Evolutionary conservation across 2,797 vertebrate species (phyloP), one percentile per base, ranked within the genome.

Genomic region (Dromococcyx pavoninus): DNA sequence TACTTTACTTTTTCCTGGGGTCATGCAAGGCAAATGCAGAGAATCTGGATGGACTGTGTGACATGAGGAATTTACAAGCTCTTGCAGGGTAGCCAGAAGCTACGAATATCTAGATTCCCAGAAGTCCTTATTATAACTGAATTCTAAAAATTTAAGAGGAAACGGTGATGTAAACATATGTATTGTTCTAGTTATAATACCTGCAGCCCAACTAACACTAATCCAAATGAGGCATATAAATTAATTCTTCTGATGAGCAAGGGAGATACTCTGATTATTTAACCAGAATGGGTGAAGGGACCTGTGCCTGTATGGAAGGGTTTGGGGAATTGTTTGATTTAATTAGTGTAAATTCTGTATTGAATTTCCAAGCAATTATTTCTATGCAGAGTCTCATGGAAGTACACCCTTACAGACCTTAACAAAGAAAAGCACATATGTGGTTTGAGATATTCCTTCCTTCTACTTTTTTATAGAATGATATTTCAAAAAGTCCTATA

Each of bases 121-220:
- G 32, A 91, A 93, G 95, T 88, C 83, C 74, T 64, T 87, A 94
- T 95, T 95, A 92, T 87, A 79, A 74, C 74, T 32, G 74, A 90
- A 93, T 76, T 82, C 64, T 87, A 76, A 86, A 94, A 85, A 27
- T 57, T 51, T 67, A 60, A 82, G 77, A 79, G 27, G 53, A 46
- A 88, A 15, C 17, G 61, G 56, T 72, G 44, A 37, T 79, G 71
- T 50, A 94, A 92, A 93, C 67, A 48, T 46, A 72, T 72, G 51
- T 46, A 85, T 92, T 94, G 56, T 93, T 78, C 14, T 37, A 66
- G 48, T 70, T 84, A 41, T 18, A 90, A 81, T 90, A 88, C 39
- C 77, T 84, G 32, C 51, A 86, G 89, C 53, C 56, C 56, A 91
- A 86, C 54, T 57, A 91, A 76, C 56, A 9, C 57, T 70, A 75